Conservation (phyloP, 2,797 vertebrate genomes). For the Fringilla coelebs region DNA sequence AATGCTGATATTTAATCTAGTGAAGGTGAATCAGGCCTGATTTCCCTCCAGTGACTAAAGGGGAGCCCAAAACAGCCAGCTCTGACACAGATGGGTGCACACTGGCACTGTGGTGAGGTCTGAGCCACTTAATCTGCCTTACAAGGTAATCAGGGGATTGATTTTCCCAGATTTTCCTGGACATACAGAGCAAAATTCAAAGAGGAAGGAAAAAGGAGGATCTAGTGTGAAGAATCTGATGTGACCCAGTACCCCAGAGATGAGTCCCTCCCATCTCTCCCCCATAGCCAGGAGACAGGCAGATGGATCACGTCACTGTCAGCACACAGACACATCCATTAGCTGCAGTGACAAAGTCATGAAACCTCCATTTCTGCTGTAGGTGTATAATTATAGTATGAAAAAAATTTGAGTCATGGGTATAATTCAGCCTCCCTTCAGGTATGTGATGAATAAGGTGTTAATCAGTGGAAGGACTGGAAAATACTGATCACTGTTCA, state of each 20-base stretch:
- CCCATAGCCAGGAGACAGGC: fast-evolving
- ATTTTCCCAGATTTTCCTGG: neutral
- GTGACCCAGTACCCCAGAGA: neutral
- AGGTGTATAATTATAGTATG: neutral
- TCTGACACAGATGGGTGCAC: neutral
- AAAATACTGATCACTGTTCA: neutral
- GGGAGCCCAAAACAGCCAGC: neutral
- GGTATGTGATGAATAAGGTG: neutral
- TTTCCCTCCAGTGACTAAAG: neutral
- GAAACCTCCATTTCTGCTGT: neutral
- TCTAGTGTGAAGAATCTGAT: neutral
- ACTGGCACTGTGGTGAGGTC: neutral
- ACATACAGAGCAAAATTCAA: neutral
- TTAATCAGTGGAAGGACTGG: neutral
- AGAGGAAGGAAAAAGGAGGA: neutral
- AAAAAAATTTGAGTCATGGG: neutral
- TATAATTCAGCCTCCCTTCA: slow-evolving; percentile 3
- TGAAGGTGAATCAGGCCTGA: neutral
- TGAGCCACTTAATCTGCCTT: neutral
- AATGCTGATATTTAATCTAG: neutral
- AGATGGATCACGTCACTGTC: neutral
- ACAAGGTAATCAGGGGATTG: neutral
- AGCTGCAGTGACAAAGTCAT: neutral
- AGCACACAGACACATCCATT: neutral
- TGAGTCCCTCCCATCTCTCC: neutral